Conservation (phyloP, 2,797 vertebrate species). For the Eulemur rubriventer region DNA sequence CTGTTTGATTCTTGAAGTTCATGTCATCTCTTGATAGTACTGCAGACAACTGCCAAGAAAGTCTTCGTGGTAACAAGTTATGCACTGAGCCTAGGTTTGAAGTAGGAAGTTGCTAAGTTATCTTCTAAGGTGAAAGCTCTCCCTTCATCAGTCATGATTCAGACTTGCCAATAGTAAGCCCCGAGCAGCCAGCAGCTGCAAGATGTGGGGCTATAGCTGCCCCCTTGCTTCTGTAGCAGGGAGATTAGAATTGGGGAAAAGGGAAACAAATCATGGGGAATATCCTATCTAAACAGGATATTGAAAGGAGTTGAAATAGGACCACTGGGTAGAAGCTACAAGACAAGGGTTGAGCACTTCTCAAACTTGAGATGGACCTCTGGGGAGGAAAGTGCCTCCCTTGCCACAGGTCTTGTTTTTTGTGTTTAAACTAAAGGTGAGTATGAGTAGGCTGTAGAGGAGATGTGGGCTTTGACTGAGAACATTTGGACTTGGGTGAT, state of each 20-base stretch:
- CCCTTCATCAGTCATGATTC: not conserved
- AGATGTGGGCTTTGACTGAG: not conserved
- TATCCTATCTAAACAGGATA: not conserved
- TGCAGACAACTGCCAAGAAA: not conserved
- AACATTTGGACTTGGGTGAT: not conserved
- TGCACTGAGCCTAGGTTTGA: not conserved
- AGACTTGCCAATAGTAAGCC: not conserved
- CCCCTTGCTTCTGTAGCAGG: not conserved
- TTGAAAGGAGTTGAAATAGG: not conserved
- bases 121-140: not conserved
- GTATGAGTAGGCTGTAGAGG: not conserved
- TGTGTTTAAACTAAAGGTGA: not conserved
- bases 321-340: not conserved
- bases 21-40: not conserved
- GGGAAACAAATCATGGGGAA: not conserved
- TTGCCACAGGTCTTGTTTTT: not conserved
- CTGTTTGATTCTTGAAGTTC: conserved; percentile 31
- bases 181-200: not conserved
- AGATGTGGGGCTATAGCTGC: not conserved
- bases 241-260: not conserved
- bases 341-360: not conserved
- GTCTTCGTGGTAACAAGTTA: not conserved
- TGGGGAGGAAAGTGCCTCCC: not conserved
- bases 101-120: not conserved
- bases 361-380: not conserved